Evolutionary conservation across 2,888 invertebrate genomes (phyloP).

Genomic region (Dolomedes plantarius): DNA sequence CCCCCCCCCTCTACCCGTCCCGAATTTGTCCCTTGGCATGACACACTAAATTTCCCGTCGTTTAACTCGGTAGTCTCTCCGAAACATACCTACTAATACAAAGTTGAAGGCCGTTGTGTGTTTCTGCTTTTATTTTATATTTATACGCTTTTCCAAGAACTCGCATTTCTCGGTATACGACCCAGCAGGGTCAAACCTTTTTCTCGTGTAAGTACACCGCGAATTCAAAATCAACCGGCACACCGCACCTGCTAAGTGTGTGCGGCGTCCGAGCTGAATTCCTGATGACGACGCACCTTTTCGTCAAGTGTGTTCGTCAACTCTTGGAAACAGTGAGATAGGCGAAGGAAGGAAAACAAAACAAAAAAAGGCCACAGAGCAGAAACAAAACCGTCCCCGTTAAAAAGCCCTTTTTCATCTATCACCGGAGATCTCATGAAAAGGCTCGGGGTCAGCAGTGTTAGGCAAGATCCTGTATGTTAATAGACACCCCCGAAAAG

Average conservation of each 20-base stretch:
- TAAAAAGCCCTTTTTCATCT: conserved; percentile 29
- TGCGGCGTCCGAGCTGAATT: conserved; percentile 15
- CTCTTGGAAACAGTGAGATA: not conserved
- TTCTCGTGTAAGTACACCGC: not conserved
- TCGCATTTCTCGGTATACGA: conserved; percentile 17
- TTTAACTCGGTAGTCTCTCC: too few species aligned
- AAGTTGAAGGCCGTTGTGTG: too few species aligned
- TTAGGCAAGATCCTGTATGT: conserved; percentile 55
- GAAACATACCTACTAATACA: too few species aligned
- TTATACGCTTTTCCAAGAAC: not conserved
- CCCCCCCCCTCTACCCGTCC: too few species aligned
- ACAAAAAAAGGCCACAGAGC: not conserved
- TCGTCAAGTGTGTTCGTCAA: conserved; percentile 36
- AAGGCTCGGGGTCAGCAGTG: conserved; percentile 38
- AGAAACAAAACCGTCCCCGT: not conserved
- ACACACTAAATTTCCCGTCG: too few species aligned
- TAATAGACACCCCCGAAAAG: conserved; percentile 35
- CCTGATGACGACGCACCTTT: conserved; percentile 38
- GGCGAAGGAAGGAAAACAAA: not conserved
- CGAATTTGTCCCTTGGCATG: too few species aligned
- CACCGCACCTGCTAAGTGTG: conserved; percentile 36
- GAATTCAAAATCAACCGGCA: conserved; percentile 52
- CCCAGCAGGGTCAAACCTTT: conserved; percentile 28
- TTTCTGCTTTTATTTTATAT: too few species aligned
- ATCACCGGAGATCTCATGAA: conserved; percentile 33